phyloP scores from a whole-genome alignment of 2,888 invertebrate species.

The Chrysomela aeneicollis region DNA sequence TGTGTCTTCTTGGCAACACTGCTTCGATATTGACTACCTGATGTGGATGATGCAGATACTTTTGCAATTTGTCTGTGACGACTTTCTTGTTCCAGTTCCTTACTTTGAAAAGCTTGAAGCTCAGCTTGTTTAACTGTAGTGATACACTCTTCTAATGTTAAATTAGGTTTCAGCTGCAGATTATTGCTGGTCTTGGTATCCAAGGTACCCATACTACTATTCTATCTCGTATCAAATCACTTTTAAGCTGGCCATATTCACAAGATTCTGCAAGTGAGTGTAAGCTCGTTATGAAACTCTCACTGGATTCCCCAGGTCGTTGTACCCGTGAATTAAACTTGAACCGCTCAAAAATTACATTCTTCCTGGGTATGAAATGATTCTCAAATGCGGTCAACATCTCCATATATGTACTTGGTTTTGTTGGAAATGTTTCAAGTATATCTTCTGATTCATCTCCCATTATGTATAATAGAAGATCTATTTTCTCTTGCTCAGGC shows the following conservation, averaged over 20 bases:
- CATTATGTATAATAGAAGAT: neutral
- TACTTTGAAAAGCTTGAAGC: neutral
- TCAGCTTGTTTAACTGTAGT: neutral
- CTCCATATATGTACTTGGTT: neutral
- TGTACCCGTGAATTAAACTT: too few species aligned
- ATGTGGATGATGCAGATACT: too few species aligned
- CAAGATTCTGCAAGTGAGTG: too few species aligned
- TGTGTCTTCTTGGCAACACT: too few species aligned
- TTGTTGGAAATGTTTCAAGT: neutral
- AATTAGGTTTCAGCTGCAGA: neutral
- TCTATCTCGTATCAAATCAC: neutral
- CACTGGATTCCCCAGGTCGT: too few species aligned
- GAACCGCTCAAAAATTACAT: neutral
- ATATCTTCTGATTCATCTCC: constrained; percentile 6
- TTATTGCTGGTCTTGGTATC: neutral
- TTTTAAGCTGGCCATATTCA: neutral
- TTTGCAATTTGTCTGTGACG: too few species aligned
- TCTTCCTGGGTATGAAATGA: neutral
- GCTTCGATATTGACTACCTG: too few species aligned
- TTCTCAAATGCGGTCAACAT: neutral
- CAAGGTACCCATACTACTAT: too few species aligned
- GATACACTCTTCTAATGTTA: neutral
- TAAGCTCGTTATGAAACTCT: too few species aligned
- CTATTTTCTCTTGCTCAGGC: constrained; percentile 2
- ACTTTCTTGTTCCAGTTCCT: neutral